phyloP scores from a whole-genome alignment of 1,140 invertebrate genomes.

The Diorhabda sublineata region DNA sequence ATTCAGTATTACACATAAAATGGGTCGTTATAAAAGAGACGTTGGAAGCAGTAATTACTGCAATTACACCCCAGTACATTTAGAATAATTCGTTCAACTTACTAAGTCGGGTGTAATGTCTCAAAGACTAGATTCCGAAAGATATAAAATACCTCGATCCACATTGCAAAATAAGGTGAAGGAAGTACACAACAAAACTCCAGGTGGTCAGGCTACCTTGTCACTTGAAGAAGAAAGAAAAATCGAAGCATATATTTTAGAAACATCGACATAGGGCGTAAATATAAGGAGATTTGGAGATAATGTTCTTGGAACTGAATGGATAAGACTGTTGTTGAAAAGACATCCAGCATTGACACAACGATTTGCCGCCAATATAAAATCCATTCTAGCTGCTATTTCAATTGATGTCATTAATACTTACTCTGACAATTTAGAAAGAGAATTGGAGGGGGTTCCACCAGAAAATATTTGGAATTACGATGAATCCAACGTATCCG shows the following conservation, averaged over 20 bases:
- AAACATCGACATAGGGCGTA: not conserved
- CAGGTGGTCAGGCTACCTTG: not conserved
- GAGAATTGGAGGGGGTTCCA: too few relatives aligned
- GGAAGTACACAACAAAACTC: not conserved
- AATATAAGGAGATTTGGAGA: not conserved
- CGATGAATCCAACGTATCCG: not conserved
- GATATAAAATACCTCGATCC: not conserved
- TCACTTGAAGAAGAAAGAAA: not conserved
- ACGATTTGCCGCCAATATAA: not conserved
- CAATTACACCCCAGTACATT: not conserved
- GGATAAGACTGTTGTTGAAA: not conserved
- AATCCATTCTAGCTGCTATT: not conserved
- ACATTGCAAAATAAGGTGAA: slow-evolving; percentile 1
- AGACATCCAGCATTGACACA: not conserved
- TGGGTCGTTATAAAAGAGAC: too few relatives aligned
- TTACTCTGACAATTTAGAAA: too few relatives aligned
- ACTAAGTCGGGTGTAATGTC: not conserved
- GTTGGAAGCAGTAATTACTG: not conserved
- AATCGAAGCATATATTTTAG: not conserved
- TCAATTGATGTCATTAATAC: not conserved
- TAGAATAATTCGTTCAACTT: not conserved
- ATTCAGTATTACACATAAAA: too few relatives aligned
- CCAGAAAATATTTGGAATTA: not conserved
- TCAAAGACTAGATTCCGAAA: not conserved
- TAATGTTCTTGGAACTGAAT: not conserved